Conservation (phyloP, 2,113 vertebrate species). For the Melanotaenia duboulayi region DNA sequence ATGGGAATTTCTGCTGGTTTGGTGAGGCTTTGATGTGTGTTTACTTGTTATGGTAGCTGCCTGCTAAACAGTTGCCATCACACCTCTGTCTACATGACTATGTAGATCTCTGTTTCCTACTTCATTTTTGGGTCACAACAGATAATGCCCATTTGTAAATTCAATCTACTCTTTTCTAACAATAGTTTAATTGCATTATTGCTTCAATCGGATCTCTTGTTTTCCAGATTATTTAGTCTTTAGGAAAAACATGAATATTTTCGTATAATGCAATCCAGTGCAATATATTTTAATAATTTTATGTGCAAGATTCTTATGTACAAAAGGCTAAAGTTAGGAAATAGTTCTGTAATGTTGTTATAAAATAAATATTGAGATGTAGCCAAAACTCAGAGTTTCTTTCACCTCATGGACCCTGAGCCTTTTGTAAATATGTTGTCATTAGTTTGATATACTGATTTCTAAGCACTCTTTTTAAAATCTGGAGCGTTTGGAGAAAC, state of each 20-base stretch:
- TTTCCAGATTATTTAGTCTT: background rate
- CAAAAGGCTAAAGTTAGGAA: background rate
- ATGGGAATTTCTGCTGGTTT: slow-evolving; percentile 6
- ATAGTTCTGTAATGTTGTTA: background rate
- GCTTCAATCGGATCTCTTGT: background rate
- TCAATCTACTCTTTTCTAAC: background rate
- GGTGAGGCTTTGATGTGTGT: background rate
- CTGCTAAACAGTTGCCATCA: slow-evolving; percentile 7
- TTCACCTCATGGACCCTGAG: too few species aligned
- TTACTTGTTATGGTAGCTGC: background rate
- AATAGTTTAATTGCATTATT: background rate
- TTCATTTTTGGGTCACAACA: background rate
- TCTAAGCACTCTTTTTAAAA: too few species aligned
- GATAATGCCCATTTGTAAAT: background rate
- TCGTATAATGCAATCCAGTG: background rate
- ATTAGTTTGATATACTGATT: too few species aligned
- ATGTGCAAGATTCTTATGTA: background rate
- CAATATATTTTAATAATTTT: background rate
- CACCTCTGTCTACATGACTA: background rate
- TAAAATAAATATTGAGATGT: background rate
- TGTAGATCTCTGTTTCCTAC: background rate
- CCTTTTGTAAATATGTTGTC: too few species aligned
- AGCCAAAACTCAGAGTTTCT: too few species aligned
- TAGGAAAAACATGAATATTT: background rate
- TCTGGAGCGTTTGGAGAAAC: too few species aligned